Conservation (phyloP, 2,113 vertebrate genomes). For the Salvelinus sp. region DNA sequence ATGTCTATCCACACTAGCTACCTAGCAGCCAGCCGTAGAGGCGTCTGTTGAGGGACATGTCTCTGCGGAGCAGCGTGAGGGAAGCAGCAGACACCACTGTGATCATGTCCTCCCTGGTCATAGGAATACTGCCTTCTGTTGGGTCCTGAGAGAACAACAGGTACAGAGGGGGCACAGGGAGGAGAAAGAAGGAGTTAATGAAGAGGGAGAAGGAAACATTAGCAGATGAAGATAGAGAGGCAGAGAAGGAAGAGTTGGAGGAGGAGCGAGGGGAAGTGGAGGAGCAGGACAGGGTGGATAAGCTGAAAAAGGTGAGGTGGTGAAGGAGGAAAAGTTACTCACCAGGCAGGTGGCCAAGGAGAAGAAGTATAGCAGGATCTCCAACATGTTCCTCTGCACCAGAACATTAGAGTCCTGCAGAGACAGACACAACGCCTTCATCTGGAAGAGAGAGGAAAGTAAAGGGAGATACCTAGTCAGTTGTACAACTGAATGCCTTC, state of each 20-base stretch:
- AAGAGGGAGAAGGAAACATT: neutral
- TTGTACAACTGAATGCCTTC: no score
- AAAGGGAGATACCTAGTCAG: neutral
- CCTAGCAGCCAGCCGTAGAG: slow-evolving; percentile 95
- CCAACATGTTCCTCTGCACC: slow-evolving; percentile 92
- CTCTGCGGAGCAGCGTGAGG: slow-evolving; percentile 89
- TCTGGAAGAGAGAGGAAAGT: slow-evolving; percentile 58
- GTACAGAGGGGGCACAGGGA: slow-evolving; percentile 5
- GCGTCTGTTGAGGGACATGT: slow-evolving; percentile 96
- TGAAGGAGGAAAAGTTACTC: slow-evolving; percentile 42
- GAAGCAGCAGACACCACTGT: slow-evolving; percentile 82
- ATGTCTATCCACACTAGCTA: slow-evolving; percentile 45
- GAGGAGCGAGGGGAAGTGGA: neutral
- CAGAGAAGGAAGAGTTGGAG: neutral
- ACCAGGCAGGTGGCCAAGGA: slow-evolving; percentile 87
- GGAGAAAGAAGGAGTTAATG: neutral
- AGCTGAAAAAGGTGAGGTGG: neutral
- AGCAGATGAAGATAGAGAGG: neutral
- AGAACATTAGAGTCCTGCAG: slow-evolving; percentile 92
- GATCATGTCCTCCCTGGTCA: slow-evolving; percentile 77
- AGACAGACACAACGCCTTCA: slow-evolving; percentile 83
- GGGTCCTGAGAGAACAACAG: slow-evolving; percentile 72
- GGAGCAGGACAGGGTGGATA: neutral
- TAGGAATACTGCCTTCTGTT: slow-evolving; percentile 67
- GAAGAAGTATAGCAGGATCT: slow-evolving; percentile 93